Evolutionary conservation across 2,888 invertebrate genomes (phyloP), one percentile per base, ranked within the genome.

Genomic region (Macaria notata): DNA sequence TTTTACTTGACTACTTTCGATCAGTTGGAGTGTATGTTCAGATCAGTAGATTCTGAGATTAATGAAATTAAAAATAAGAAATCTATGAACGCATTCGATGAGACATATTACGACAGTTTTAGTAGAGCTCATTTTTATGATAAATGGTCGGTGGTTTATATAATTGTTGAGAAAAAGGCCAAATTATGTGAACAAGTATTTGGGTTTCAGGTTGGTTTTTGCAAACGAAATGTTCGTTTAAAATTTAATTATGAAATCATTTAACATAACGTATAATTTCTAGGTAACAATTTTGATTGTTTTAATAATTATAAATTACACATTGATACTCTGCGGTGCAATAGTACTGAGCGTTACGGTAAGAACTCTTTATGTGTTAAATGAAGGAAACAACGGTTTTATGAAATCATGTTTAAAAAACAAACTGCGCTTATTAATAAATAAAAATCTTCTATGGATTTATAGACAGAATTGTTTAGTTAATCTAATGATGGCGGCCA

Each of bases 231-330:
- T 19, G 19, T 19, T 19, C 19, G 19, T 1, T 19, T 19, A 19
- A n/a, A n/a, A 1, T 19, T 19, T 19, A 1, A 19, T 19, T 19
- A 19, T 2, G 2, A 1, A 19, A 19, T 19, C 19, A 19, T 4
- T 41, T 41, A 41, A 41, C 41, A 41, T 41, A 41, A 41, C 6
- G 1, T 41, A 41, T 41, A 4, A 4, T 9, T 41, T 41, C 41
- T 60, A 81, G 81, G 57, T 80, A 31, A 70, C 74, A 4, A 42
- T 68, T 30, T 69, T 73, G 70, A 31, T 77, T n/a, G 30, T 63
- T 0, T 59, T 70, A n/a, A 58, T 72, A 19, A 61, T 70, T 1
- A 31, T 54, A 0, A 72, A 72, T 55, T 75, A 73, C 46, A 71
- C 79, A 9, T 46, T 71, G 39, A 45, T 71, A 29, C 41, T 71